These are phyloP conservation scores for Stomorhina lunata DNA, from an alignment of 2,888 invertebrate species.

Conservation along the genomic window DNA sequence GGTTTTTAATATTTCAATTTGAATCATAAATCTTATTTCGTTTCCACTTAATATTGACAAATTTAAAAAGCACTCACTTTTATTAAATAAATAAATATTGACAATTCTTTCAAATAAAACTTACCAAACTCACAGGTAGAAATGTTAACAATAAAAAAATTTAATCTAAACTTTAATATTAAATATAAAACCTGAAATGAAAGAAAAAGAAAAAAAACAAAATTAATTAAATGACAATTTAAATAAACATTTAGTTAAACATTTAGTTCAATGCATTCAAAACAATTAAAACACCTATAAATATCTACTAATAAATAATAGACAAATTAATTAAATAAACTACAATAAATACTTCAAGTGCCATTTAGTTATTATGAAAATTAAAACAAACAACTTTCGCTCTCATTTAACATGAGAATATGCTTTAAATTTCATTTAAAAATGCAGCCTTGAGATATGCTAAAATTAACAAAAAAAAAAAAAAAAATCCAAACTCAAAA, in stretches of 20 bases:
- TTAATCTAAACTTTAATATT: constrained; percentile 40
- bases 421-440: constrained; percentile 8
- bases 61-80: too few species aligned
- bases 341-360: too few species aligned
- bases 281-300: background rate
- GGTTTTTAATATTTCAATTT: too few species aligned
- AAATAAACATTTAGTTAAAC: background rate
- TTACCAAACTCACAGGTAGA: constrained; percentile 63
- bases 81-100: background rate
- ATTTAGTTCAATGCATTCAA: background rate
- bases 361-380: too few species aligned
- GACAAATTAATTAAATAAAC: too few species aligned
- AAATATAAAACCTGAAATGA: constrained; percentile 52
- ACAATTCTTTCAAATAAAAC: constrained; percentile 7
- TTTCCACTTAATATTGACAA: too few species aligned
- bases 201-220: constrained; percentile 18
- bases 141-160: constrained; percentile 53
- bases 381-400: background rate
- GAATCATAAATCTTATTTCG: too few species aligned
- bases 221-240: constrained; percentile 13
- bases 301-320: background rate
- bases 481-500: background rate
- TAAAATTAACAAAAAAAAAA: constrained; percentile 21
- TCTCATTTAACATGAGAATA: background rate
- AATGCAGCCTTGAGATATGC: constrained; percentile 32